Base-by-base conservation (phyloP, 2,888 invertebrate species). In the Cheilosia pagana region DNA sequence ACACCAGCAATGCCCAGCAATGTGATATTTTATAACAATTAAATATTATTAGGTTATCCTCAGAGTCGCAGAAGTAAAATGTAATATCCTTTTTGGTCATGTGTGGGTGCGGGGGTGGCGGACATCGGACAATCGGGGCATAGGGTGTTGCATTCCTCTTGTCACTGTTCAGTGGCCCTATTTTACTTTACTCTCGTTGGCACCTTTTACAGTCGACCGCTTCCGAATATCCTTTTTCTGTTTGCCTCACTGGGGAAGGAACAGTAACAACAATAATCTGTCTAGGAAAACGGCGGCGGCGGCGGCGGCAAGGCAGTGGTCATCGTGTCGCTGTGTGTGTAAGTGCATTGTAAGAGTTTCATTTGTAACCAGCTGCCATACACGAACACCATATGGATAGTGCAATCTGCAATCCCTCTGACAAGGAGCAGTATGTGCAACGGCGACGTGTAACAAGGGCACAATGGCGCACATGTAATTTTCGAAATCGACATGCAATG, bases 401-500 rank as follows among this genome's bases (percentile, higher is more conserved):
- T 25, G 75, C 62, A 55, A 35, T 77, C 39, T 43, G 2, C 43
- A 43, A 8, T 16, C 45, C 45, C 16, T 16, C 5, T 8, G 39
- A 23, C 3, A 2, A 10, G 50, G n/a, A 31, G 48, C 31, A 43
- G 48, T 50, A 59, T 67, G 71, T 65, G 52, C 25, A 14, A 25
- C 65, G 21, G 10, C 59, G 28, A 19, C 59, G 35, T 74, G 70
- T 81, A 75, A 81, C 81, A 55, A 35, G 65, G 76, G 59, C 81
- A 85, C 85, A 85, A 85, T 85, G 85, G 85, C 85, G 71, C 85
- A 85, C 85, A 85, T 76, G 85, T 76, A 81, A 85, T 85, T 85
- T 85, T 76, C 59, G 65, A 83, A 85, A 85, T 85, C 81, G 81
- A 71, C 85, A 85, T 81, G 85, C 85, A 85, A 81, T 81, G 81